Conservation (phyloP, 2,113 vertebrate species). For the Syngnathus floridae region DNA sequence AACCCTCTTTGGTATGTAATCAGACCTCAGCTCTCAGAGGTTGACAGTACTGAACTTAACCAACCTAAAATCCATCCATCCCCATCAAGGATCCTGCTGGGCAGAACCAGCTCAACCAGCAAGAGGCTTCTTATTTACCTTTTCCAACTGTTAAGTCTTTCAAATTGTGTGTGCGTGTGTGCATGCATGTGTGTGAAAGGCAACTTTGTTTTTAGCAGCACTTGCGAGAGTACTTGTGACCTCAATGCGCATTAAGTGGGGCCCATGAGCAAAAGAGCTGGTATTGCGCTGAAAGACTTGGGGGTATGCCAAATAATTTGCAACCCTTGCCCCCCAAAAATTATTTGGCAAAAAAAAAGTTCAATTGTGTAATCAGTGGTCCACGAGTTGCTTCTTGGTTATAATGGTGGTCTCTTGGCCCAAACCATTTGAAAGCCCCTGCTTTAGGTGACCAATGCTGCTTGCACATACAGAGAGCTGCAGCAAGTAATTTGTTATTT, state of each 20-base stretch:
- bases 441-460: slow-evolving; percentile 45
- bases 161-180: slow-evolving; percentile 21
- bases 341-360: too few species aligned
- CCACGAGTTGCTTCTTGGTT: too few species aligned
- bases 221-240: slow-evolving; percentile 4
- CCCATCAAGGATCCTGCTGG: slow-evolving; percentile 42
- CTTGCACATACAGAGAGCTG: slow-evolving; percentile 9
- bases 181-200: slow-evolving; percentile 31
- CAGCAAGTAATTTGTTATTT: slow-evolving; percentile 45
- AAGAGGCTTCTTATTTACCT: slow-evolving; percentile 43
- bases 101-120: slow-evolving; percentile 23
- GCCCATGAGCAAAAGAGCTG: neutral
- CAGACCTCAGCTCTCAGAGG: slow-evolving; percentile 38
- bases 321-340: too few species aligned
- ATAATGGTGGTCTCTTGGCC: too few species aligned
- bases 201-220: slow-evolving; percentile 3
- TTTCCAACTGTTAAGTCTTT: slow-evolving; percentile 47
- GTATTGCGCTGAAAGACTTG: neutral
- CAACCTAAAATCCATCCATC: slow-evolving; percentile 35
- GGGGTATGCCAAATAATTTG: too few species aligned
- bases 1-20: slow-evolving; percentile 20
- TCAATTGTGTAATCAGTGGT: too few species aligned
- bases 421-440: too few species aligned
- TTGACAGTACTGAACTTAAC: slow-evolving; percentile 23
- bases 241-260: neutral